Evolutionary conservation across 2,113 vertebrate species (phyloP).

Genomic region (Drymodes brunneopygia): DNA sequence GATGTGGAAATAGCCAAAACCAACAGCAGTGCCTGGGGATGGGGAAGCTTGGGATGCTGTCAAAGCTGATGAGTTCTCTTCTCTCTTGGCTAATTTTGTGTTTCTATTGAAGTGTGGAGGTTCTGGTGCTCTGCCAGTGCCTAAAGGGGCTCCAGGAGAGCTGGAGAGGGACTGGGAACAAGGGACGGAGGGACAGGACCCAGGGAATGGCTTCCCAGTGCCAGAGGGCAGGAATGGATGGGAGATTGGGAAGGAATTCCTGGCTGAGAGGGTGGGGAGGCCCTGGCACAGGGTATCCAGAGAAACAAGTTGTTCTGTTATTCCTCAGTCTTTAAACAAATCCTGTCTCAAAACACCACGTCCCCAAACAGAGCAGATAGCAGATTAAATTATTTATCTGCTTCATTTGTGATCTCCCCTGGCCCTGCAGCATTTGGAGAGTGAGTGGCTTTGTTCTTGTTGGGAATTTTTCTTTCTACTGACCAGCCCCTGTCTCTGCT

Average conservation of each 20-base stretch:
- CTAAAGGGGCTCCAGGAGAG: not conserved
- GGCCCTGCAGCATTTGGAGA: not conserved
- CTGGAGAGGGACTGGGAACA: not conserved
- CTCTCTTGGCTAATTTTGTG: not conserved
- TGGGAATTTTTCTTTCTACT: not conserved
- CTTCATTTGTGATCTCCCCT: not conserved
- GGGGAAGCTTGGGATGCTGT: not conserved
- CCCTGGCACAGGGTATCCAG: not conserved
- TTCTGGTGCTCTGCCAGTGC: not conserved
- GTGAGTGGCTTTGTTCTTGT: not conserved
- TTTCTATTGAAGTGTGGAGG: not conserved
- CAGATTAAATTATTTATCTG: not conserved
- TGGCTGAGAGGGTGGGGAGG: rapidly evolving
- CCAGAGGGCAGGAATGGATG: not conserved
- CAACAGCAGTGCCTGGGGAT: not conserved
- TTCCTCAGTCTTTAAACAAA: not conserved
- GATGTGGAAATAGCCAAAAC: not conserved
- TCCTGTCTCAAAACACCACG: not conserved
- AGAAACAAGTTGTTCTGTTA: not conserved
- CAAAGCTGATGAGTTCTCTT: not conserved
- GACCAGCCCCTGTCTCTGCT: not conserved
- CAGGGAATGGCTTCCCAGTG: not conserved
- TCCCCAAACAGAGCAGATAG: not conserved
- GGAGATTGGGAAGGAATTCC: rapidly evolving
- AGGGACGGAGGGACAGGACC: not conserved